Base-by-base conservation (phyloP, 2,113 vertebrate species). In the Siphamia tubifer region DNA sequence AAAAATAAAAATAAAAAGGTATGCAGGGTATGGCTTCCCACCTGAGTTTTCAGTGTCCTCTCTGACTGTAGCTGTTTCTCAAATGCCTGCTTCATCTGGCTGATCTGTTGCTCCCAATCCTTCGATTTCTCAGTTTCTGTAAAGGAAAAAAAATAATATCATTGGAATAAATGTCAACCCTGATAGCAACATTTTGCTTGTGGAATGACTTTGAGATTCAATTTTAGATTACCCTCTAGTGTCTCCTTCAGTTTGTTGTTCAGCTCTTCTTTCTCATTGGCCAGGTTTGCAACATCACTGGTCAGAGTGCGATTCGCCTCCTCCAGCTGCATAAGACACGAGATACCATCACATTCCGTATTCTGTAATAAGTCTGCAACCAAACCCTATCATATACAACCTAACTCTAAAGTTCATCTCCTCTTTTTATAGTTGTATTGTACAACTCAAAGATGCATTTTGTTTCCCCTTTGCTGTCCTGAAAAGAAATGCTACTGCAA, bases 241-340 rank as follows among this genome's bases (percentile, higher is more conserved):
- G 84, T 70, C 49, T 97, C 96, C 84, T 95, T 97, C 60, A 97
- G 60, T 82, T 97, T 98, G 87, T 97, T 98, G 88, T 99, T 99
- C 39, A 98, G 85, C 51, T 99, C 97, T 81, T 98, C 97, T 78
- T 99, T 99, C 88, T 99, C 98, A 66, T 96, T 97, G 62, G 97
- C 96, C 52, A 99, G 93, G 89, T 98, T 98, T 51, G 95, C 98
- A 17, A 99, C 96, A 63, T 98, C 97, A 65, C 93, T 95, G 4
- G 96, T 99, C 61, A 99, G 88, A 2, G 95, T 98, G 75, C 96
- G 94, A 40, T 99, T 99, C 13, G 97, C 96, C 89, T 99, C 98
- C 82, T 99, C 98, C 79, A 99, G 83, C 98, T 99, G 76, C 21
- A 64, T 2, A 6, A 2, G 13, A 12, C 11, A 48, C 35, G 39